phyloP scores from a whole-genome alignment of 2,113 vertebrate species.

The Theropithecus gelada region DNA sequence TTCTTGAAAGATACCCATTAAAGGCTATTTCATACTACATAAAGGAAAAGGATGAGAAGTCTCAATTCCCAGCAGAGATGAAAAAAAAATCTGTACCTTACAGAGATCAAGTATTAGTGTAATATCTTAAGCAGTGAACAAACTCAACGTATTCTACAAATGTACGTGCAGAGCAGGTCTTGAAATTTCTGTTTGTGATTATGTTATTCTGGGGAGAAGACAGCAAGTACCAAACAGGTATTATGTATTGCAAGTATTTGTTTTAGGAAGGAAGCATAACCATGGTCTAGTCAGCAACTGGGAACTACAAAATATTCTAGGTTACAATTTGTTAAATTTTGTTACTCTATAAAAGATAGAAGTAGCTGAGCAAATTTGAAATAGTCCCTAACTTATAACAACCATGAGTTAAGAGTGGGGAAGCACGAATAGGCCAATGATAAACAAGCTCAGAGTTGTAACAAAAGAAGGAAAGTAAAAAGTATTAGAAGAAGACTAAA shows the following conservation, averaged over 20 bases:
- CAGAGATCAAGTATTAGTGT: not conserved
- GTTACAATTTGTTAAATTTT: not conserved
- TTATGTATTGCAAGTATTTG: not conserved
- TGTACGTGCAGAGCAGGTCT: not conserved
- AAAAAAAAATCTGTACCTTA: not conserved
- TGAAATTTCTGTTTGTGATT: conserved; percentile 3
- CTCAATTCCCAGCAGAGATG: conserved; percentile 7
- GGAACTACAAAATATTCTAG: not conserved
- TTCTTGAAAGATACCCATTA: conserved; percentile 48
- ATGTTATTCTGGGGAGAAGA: not conserved
- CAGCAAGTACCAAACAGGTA: not conserved
- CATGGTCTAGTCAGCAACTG: not conserved
- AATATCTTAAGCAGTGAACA: not conserved
- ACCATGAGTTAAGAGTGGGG: not conserved
- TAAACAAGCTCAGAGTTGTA: not conserved
- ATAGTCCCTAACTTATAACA: not conserved
- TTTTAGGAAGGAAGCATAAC: not conserved
- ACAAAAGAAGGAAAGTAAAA: conserved; percentile 5
- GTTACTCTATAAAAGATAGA: not conserved
- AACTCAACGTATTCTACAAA: not conserved
- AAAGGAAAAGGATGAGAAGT: not conserved
- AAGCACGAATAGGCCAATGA: not conserved
- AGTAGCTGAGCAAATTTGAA: not conserved
- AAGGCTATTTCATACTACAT: not conserved
- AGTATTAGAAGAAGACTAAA: not conserved